These are phyloP conservation scores for Odocoileus virginianus DNA, from an alignment of 2,113 vertebrate species.

Conservation along the genomic window DNA sequence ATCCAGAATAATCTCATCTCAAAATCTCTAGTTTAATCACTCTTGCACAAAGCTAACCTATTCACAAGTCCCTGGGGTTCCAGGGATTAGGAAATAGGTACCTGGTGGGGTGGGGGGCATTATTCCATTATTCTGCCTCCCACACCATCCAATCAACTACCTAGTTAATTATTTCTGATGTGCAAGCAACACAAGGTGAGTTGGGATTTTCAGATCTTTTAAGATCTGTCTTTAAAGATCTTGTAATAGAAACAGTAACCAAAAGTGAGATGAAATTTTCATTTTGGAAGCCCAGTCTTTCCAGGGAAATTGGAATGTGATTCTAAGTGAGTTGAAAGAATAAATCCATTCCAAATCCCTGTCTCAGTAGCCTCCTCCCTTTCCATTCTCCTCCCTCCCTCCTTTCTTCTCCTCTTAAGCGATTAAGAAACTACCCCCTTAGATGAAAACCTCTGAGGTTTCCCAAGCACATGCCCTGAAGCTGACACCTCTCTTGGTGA, in stretches of 20 bases:
- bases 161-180: not conserved
- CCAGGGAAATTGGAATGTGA: not conserved
- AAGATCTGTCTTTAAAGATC: not conserved
- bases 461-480: not conserved
- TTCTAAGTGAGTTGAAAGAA: not conserved
- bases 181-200: no score
- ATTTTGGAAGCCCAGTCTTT: not conserved
- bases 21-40: not conserved
- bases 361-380: accelerated
- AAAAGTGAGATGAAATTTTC: not conserved
- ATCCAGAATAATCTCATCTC: not conserved
- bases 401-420: not conserved
- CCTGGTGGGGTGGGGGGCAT: not conserved
- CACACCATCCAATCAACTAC: not conserved
- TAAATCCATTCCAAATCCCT: accelerated
- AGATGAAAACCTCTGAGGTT: not conserved
- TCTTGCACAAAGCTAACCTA: not conserved
- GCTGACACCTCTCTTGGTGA: not conserved
- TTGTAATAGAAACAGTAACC: not conserved
- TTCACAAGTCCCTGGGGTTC: not conserved
- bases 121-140: not conserved
- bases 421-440: not conserved
- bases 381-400: not conserved
- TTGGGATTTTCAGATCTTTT: not conserved
- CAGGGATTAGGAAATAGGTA: not conserved